Base-by-base conservation (phyloP, 2,888 invertebrate genomes). In the Euplagia quadripunctaria region DNA sequence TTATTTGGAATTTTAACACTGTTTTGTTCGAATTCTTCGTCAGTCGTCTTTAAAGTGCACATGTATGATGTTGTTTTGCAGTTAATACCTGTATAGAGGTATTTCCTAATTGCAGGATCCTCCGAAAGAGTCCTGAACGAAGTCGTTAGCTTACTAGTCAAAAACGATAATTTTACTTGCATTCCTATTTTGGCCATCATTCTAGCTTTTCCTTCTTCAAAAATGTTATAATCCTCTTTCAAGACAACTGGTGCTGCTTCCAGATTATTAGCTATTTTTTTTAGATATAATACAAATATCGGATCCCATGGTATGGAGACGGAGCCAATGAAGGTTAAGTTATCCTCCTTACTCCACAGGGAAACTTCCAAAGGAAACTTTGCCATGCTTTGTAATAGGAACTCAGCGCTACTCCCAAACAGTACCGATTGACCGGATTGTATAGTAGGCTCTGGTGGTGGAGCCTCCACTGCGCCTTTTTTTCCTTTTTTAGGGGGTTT, bases 341-440 rank as follows among this genome's bases (percentile, higher is more conserved):
- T 89, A 17, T 95, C 94, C 82, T 95, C 95, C 78, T 94, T 94
- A 78, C 91, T 94, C 95, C 95, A 96, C 41, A 96, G 78, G 0
- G 95, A 94, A 9, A 95, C 68, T 76, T 93, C 92, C 79, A 95
- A 46, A 0, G 94, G 92, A 70, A 78, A 91, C 49, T 90, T 92
- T 64, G 87, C 89, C 95, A 96, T 96, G 52, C 83, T 93, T 84
- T 94, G 91, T 72, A 93, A 89, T 4, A 96, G 88, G 65, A 94
- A 85, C 72, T 94, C 94, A 2, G 95, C 91, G 75, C 88, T 94
- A 76, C 94, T 93, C 20, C 93, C 86, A 79, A 95, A 94, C 65
- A 95, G 85, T 11, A 95, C 92, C 0, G 96, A 96, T 81, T 95
- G 95, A 0, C 95, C 95, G 0, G 94, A 92, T 78, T 94, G 94